These are phyloP conservation scores for Diplazon laetatorius DNA, from an alignment of 2,888 invertebrate species.

Conservation along the genomic window DNA sequence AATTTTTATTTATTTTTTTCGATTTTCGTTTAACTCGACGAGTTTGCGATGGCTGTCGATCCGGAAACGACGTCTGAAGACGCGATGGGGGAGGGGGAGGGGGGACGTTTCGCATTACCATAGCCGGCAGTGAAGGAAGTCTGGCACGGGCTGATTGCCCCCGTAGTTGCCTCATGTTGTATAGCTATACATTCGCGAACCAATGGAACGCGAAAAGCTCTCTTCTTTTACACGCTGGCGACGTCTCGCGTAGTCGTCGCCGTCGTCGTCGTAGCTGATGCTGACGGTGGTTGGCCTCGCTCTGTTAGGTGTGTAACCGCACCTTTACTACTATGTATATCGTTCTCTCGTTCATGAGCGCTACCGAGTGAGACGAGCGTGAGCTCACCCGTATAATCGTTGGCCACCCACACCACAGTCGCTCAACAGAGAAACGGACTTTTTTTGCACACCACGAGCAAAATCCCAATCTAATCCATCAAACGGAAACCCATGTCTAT, in stretches of 20 bases:
- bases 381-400: slow-evolving; percentile 16
- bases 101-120: slow-evolving; percentile 62
- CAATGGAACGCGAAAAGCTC: slow-evolving; percentile 40
- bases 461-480: too few species aligned
- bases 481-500: too few species aligned
- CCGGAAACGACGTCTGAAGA: slow-evolving; percentile 65
- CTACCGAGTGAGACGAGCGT: background rate
- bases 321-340: slow-evolving; percentile 33
- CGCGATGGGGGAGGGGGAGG: too few species aligned
- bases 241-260: background rate
- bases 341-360: background rate
- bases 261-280: slow-evolving; percentile 1
- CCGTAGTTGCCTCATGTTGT: slow-evolving; percentile 17
- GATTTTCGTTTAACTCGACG: background rate
- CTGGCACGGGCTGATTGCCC: slow-evolving; percentile 56
- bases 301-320: slow-evolving; percentile 33
- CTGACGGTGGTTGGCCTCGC: slow-evolving; percentile 34
- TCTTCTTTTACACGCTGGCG: background rate
- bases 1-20: slow-evolving; percentile 18
- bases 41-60: slow-evolving; percentile 49
- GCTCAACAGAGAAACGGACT: background rate
- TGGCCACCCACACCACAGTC: slow-evolving; percentile 1
- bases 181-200: slow-evolving; percentile 3
- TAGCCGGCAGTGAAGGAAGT: slow-evolving; percentile 65
- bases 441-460: too few species aligned